A percentile compares a stretch with the other conserved stretches of the same genome.
phyloP scores from a whole-genome alignment of 2,113 vertebrate species.

The Coryphaenoides rupestris region DNA sequence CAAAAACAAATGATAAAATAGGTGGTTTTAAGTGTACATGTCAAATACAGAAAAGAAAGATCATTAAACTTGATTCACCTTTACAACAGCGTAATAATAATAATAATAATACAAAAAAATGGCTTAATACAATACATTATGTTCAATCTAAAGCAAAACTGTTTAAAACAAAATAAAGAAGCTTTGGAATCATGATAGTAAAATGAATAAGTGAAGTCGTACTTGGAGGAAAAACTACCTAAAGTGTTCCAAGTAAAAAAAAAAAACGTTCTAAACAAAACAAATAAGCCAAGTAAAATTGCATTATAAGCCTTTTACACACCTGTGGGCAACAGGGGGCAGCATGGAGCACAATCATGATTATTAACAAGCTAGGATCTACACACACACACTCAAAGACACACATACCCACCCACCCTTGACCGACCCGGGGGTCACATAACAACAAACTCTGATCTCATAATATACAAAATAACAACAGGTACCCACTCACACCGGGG shows the following conservation, averaged over 20 bases:
- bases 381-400: conserved; percentile 16
- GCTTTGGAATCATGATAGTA: conserved; percentile 17
- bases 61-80: conserved; percentile 19
- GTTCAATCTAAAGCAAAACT: conserved; percentile 25
- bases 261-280: conserved; percentile 16
- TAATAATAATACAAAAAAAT: conserved; percentile 16
- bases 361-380: conserved; percentile 29
- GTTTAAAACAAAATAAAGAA: conserved; percentile 19
- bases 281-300: conserved; percentile 21
- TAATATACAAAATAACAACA: conserved; percentile 27
- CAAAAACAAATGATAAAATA: conserved; percentile 24
- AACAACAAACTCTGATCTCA: conserved; percentile 31
- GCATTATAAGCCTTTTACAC: conserved; percentile 50
- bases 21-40: conserved; percentile 6
- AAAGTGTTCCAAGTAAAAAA: conserved; percentile 29
- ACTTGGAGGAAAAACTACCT: conserved; percentile 28
- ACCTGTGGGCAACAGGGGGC: background rate
- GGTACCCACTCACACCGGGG: conserved; percentile 8
- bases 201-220: conserved; percentile 28
- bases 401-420: conserved; percentile 17
- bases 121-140: conserved; percentile 7
- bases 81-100: conserved; percentile 11
- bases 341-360: conserved; percentile 26
- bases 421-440: conserved; percentile 24
- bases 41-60: conserved; percentile 10